phyloP scores from a whole-genome alignment of 2,797 vertebrate species.

The Hylomyscus alleni region DNA sequence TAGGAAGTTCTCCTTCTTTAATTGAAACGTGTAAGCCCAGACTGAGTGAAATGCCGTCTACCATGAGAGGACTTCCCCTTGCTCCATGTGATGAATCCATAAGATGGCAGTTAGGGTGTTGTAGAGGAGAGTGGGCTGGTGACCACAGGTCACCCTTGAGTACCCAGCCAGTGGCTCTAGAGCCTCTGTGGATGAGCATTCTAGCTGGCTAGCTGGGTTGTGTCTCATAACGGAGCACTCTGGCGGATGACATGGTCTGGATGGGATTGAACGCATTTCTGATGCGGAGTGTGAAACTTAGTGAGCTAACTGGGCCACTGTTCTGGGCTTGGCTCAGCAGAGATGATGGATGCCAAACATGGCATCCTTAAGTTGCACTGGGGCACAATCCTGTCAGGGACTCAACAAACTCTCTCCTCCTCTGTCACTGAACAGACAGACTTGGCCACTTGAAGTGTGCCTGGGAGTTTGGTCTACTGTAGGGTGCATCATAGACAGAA shows the following conservation, averaged over 20 bases:
- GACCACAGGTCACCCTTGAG: conserved; percentile 30
- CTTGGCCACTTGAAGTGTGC: not conserved
- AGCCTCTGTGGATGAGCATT: conserved; percentile 72
- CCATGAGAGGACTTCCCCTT: conserved; percentile 70
- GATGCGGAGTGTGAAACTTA: conserved; percentile 82
- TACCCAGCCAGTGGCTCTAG: conserved; percentile 59
- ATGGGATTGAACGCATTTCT: conserved; percentile 80
- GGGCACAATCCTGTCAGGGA: not conserved
- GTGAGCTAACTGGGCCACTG: conserved; percentile 83
- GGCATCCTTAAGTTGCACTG: conserved; percentile 68
- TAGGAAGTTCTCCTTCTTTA: not conserved
- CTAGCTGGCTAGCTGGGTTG: conserved; percentile 72
- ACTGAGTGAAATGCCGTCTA: conserved; percentile 74
- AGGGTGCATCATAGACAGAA: not conserved
- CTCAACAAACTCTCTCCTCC: fast-evolving
- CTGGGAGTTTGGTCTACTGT: not conserved
- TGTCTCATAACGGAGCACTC: conserved; percentile 72
- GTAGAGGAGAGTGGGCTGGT: not conserved
- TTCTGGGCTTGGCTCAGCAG: conserved; percentile 77
- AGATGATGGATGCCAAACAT: conserved; percentile 79
- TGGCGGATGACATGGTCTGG: conserved; percentile 83
- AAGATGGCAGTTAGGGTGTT: not conserved
- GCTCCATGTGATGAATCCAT: not conserved
- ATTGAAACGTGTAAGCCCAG: conserved; percentile 71
- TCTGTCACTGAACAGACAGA: not conserved